These are phyloP conservation scores for Bucco capensis DNA, from an alignment of 2,113 vertebrate genomes.

Conservation along the genomic window DNA sequence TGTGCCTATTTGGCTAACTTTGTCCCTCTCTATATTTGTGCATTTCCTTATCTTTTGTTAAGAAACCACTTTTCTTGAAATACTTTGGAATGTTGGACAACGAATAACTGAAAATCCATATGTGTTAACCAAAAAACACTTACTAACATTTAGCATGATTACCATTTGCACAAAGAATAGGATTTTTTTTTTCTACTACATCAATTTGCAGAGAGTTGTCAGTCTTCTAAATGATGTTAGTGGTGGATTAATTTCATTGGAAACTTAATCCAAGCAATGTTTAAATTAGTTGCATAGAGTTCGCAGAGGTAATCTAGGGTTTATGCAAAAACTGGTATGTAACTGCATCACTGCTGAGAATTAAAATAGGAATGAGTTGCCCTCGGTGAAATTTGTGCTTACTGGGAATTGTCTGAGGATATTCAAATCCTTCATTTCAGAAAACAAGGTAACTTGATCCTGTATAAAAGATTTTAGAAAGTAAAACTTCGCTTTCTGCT, in stretches of 20 bases:
- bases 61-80: slow-evolving; percentile 23
- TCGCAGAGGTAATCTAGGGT: slow-evolving; percentile 30
- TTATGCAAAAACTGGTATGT: slow-evolving; percentile 52
- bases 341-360: neutral
- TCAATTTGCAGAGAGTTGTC: slow-evolving; percentile 40
- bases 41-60: slow-evolving; percentile 30
- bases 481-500: neutral
- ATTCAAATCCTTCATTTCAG: neutral
- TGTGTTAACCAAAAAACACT: neutral
- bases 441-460: slow-evolving; percentile 9
- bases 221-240: slow-evolving; percentile 60
- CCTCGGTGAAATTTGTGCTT: slow-evolving; percentile 4
- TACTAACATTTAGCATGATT: neutral
- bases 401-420: neutral
- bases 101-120: slow-evolving; percentile 13
- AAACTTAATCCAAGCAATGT: slow-evolving; percentile 48
- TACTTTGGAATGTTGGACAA: neutral
- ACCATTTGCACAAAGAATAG: neutral
- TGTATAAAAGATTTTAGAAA: slow-evolving; percentile 1
- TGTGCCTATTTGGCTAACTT: neutral
- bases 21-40: neutral
- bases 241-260: slow-evolving; percentile 59
- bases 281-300: slow-evolving; percentile 46
- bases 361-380: slow-evolving; percentile 7
- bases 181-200: slow-evolving; percentile 7